A percentile compares a stretch with the other conserved stretches of the same genome.
Conservation (phyloP, 2,888 invertebrate genomes). For the Chymomyza amoena region DNA sequence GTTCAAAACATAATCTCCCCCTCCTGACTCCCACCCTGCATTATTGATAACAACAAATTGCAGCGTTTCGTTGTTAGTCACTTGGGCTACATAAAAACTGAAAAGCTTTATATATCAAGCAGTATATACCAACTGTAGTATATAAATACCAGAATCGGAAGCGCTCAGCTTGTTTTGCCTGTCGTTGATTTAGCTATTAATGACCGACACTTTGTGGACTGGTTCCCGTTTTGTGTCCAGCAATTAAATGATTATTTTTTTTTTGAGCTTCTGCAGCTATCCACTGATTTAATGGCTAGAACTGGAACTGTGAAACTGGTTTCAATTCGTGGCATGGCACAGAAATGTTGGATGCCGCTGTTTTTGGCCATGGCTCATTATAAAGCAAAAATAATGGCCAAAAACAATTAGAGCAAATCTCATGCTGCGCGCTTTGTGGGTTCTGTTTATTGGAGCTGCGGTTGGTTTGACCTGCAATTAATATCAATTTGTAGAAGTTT, state of each 20-base stretch:
- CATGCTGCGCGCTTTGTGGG: neutral
- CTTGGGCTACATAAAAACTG: neutral
- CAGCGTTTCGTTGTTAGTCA: neutral
- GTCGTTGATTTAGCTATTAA: constrained; percentile 34
- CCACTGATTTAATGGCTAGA: constrained; percentile 5
- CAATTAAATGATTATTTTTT: neutral
- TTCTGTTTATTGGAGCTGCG: constrained; percentile 26
- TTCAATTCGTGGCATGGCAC: constrained; percentile 5
- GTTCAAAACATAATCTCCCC: neutral
- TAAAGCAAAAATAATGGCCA: constrained; percentile 42
- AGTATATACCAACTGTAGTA: neutral
- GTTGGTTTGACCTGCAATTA: constrained; percentile 52
- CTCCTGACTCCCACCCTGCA: neutral
- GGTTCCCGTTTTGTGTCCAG: neutral
- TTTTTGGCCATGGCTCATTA: constrained; percentile 1
- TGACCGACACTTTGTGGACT: constrained; percentile 38
- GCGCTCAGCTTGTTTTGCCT: neutral
- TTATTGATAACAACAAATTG: neutral
- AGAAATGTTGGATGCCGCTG: neutral
- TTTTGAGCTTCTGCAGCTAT: constrained; percentile 24
- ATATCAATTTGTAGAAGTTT: constrained; percentile 64
- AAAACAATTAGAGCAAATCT: constrained; percentile 58
- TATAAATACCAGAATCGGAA: neutral
- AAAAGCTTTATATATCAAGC: neutral
- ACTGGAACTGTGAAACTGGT: too few species aligned